Evolutionary conservation across 2,797 vertebrate species (phyloP), one percentile per base, ranked within the genome.

Genomic region (Catamblyrhynchus diadema): DNA sequence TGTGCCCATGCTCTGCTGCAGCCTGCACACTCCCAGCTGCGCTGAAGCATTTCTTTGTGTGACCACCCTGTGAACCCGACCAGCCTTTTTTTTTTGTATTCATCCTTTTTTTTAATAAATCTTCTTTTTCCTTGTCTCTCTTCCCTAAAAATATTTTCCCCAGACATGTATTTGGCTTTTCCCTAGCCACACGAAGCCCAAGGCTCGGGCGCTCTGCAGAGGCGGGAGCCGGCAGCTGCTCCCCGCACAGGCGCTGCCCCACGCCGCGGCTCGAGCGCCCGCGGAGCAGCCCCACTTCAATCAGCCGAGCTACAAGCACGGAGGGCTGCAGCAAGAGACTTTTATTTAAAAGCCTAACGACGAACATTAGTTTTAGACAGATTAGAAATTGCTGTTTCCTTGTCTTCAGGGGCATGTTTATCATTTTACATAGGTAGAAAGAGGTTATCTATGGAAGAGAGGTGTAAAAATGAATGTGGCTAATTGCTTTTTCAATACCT

Each of bases 401-500:
- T 80, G 69, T 85, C 94, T 92, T 94, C 60, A 19, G 87, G 65
- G 79, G 53, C 81, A 86, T 47, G 72, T 59, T 82, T 69, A 88
- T 79, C 48, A 74, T 67, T 83, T 79, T 80, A 83, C 74, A 73
- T 7, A 57, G 74, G 84, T 85, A 91, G 67, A 78, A 92, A 80
- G 9, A 92, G 44, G 77, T 89, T 92, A 85, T n/a, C 78, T 79
- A 12, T 5, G 62, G 50, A 93, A 86, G 45, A 54, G 62, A 88
- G 20, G 69, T 45, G 50, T 79, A 88, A 92, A 92, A 88, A 50
- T 19, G 23, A 89, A 86, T 3, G 9, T 6, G 35, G 60, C 56
- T 90, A 81, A 91, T 90, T 87, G 83, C 54, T 74, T 96, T 95
- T 90, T 79, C 88, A 85, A 37, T 50, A 87, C 11, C 48, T 84